Evolutionary conservation across 2,113 vertebrate species (phyloP).

Genomic region (Nerophis lumbriciformis): DNA sequence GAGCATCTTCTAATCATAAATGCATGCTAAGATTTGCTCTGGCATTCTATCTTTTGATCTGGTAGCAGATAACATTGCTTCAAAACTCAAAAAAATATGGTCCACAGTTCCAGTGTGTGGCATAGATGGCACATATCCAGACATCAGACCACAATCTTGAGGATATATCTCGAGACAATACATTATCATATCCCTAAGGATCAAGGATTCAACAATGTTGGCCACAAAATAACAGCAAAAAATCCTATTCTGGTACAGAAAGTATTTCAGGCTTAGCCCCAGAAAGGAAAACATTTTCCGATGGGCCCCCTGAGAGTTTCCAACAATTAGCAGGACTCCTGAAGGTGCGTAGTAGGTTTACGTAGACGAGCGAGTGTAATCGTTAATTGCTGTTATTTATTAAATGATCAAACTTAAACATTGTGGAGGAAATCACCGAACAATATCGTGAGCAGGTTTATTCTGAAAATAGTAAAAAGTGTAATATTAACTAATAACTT

Average conservation of each 20-base stretch:
- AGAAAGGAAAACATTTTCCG: neutral
- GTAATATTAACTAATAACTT: no score
- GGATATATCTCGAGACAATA: slow-evolving; percentile 26
- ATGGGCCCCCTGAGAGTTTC: slow-evolving; percentile 51
- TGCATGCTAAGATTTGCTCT: slow-evolving; percentile 53
- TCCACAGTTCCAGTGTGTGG: slow-evolving; percentile 46
- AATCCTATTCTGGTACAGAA: neutral
- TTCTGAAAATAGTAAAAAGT: no score
- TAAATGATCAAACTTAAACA: no score
- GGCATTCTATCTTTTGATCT: slow-evolving; percentile 68
- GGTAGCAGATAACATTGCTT: slow-evolving; percentile 63
- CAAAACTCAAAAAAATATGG: slow-evolving; percentile 49
- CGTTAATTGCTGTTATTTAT: no score
- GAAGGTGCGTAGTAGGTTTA: slow-evolving; percentile 7
- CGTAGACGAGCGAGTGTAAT: no score
- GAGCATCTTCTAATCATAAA: slow-evolving; percentile 42
- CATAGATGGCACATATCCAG: slow-evolving; percentile 25
- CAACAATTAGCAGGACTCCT: slow-evolving; percentile 60
- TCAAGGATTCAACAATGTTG: no score
- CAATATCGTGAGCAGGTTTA: slow-evolving; percentile 51
- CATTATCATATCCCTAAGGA: no score
- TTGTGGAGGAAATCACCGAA: no score
- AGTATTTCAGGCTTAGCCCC: neutral
- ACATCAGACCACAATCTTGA: slow-evolving; percentile 11
- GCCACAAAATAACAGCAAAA: slow-evolving; percentile 21